Evolutionary conservation across 2,888 invertebrate genomes (phyloP).

Genomic region (Platycheirus albimanus): DNA sequence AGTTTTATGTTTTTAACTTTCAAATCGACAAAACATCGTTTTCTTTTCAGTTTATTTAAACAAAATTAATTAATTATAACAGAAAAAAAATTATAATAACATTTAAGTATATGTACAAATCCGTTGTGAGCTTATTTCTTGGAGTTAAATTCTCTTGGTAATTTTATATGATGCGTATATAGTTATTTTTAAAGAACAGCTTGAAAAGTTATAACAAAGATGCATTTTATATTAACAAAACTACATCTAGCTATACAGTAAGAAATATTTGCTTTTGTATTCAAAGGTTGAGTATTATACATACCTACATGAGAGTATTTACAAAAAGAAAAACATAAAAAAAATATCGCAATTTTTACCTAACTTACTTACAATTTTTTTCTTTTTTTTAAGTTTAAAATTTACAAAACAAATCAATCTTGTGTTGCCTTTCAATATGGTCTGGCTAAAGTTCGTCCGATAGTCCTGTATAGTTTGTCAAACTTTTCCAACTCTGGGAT

Average conservation of each 20-base stretch:
- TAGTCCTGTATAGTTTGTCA: constrained; percentile 64
- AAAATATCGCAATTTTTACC: constrained; percentile 50
- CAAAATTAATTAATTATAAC: too few species aligned
- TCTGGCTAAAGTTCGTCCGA: constrained; percentile 51
- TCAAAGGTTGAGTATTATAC: constrained; percentile 40
- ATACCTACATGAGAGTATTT: constrained; percentile 58
- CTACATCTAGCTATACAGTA: constrained; percentile 56
- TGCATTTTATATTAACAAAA: constrained; percentile 48
- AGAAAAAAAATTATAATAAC: constrained; percentile 21
- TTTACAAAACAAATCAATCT: constrained; percentile 64
- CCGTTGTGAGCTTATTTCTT: constrained; percentile 57
- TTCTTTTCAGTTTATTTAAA: background rate
- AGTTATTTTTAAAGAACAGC: constrained; percentile 19
- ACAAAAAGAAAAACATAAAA: constrained; percentile 37
- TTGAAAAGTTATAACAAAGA: constrained; percentile 40
- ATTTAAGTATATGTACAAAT: constrained; percentile 68
- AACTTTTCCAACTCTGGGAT: constrained; percentile 59
- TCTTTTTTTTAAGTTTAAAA: constrained; percentile 33
- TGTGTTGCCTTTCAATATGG: constrained; percentile 52
- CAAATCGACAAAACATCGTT: constrained; percentile 23
- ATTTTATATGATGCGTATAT: constrained; percentile 1
- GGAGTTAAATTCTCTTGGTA: constrained; percentile 31
- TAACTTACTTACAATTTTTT: constrained; percentile 43
- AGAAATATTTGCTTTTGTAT: constrained; percentile 35
- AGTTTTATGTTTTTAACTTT: constrained; percentile 16